Conservation (phyloP, 2,113 vertebrate genomes). For the Peucedramus taeniatus region DNA sequence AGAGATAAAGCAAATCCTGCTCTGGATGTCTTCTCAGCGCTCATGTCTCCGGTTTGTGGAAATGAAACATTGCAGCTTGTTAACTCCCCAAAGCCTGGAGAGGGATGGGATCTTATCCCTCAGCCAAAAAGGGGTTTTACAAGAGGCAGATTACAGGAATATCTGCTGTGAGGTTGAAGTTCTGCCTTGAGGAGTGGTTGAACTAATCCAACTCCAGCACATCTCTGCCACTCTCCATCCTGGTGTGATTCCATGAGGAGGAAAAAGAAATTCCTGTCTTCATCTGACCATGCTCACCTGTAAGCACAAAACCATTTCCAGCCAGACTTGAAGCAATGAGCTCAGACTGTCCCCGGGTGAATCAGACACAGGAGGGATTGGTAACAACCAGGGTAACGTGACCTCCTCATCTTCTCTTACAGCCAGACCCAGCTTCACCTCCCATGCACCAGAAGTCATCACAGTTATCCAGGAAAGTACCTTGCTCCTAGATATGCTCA, state of each 20-base stretch:
- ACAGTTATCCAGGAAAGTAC: not conserved
- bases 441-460: not conserved
- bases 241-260: not conserved
- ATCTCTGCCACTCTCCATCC: not conserved
- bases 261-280: not conserved
- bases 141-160: not conserved
- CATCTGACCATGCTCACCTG: accelerated
- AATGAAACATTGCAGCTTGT: not conserved
- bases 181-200: not conserved
- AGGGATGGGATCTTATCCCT: not conserved
- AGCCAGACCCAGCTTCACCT: not conserved
- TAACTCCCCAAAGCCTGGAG: not conserved
- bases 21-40: not conserved
- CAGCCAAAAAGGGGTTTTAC: not conserved
- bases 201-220: not conserved
- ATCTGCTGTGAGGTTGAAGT: not conserved
- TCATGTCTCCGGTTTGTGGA: not conserved
- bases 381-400: not conserved
- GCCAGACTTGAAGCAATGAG: not conserved
- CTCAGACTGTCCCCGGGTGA: not conserved
- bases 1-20: constrained; percentile 4
- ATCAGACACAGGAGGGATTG: not conserved
- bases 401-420: not conserved
- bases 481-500: not conserved
- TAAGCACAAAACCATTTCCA: not conserved